Base-by-base conservation (phyloP, 2,113 vertebrate genomes). In the Pelodiscus sinensis region DNA sequence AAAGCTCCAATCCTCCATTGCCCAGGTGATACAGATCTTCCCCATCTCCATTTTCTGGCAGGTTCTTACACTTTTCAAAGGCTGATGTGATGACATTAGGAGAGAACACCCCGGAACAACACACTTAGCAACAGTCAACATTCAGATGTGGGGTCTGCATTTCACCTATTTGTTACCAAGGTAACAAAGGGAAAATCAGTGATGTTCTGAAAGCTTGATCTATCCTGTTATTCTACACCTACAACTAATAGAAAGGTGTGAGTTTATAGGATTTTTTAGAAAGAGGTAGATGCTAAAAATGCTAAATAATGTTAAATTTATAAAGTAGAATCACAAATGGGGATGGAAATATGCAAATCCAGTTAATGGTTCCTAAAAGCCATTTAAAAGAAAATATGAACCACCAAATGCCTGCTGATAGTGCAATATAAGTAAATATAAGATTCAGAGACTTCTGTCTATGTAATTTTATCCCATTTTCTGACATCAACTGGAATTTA, bases 391-490 rank as follows among this genome's bases (percentile, higher is more conserved):
- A 87, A 87, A 92, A 87, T 55, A 54, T 3, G 68, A 90, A 81
- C 51, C 52, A 18, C 2, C 3, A 71, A 55, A 44, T 71, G 92
- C 68, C 31, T 85, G 51, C 78, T 92, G 82, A 58, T 22, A 88
- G 75, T 91, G 11, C 31, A 71, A 51, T 31, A 82, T 51, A 79
- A 92, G n/a, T 68, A 94, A 77, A 87, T 27, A 25, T 58, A 89
- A 94, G 68, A 91, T 94, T 95, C 21, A 91, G 79, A 95, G 51
- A 18, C 77, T 94, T 94, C 58, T 65, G 73, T 35, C 80, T 52
- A 22, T 90, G 62, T 90, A 92, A 93, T 96, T 93, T 85, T 91
- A 85, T 90, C 83, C 88, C 78, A 31, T 12, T 92, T 87, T 14
- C 18, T 88, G 73, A 91, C 55, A 51, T 77, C n/a, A 79, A 3